Evolutionary conservation across 2,888 invertebrate species (phyloP).

Genomic region (Drosophila suboccidentalis): DNA sequence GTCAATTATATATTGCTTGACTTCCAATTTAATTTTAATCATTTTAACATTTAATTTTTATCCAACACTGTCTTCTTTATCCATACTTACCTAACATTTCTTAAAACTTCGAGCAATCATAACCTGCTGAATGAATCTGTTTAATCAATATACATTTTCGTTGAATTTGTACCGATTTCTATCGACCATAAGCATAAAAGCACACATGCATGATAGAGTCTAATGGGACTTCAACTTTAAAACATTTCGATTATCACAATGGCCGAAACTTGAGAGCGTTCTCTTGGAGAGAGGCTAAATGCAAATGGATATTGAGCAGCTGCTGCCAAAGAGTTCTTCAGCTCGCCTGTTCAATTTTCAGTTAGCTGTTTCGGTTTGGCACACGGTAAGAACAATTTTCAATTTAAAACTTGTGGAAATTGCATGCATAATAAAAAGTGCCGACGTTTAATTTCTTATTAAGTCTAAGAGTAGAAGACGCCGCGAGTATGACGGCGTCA

Average conservation of each 20-base stretch:
- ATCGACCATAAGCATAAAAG: not conserved
- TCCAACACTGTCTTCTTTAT: no score
- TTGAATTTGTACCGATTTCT: not conserved
- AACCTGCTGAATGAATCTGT: not conserved
- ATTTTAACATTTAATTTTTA: no score
- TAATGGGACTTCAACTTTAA: conserved; percentile 6
- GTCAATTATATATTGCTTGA: no score
- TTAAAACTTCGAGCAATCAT: no score
- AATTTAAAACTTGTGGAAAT: conserved; percentile 63
- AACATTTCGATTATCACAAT: conserved; percentile 27
- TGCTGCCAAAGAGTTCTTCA: conserved; percentile 20
- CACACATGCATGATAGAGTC: not conserved
- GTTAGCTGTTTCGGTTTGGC: conserved; percentile 15
- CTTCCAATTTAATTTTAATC: no score
- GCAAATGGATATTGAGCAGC: conserved; percentile 34
- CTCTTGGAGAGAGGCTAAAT: conserved; percentile 14
- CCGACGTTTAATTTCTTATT: conserved; percentile 74
- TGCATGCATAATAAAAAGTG: conserved; percentile 62
- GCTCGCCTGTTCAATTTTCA: conserved; percentile 22
- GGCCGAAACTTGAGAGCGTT: conserved; percentile 7
- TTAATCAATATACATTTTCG: not conserved
- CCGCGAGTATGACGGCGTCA: conserved; percentile 66
- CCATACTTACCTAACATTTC: no score
- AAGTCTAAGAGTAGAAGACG: conserved; percentile 35
- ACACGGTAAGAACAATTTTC: conserved; percentile 48